Evolutionary conservation across 2,113 vertebrate genomes (phyloP).

Genomic region (Actinemys pallida): DNA sequence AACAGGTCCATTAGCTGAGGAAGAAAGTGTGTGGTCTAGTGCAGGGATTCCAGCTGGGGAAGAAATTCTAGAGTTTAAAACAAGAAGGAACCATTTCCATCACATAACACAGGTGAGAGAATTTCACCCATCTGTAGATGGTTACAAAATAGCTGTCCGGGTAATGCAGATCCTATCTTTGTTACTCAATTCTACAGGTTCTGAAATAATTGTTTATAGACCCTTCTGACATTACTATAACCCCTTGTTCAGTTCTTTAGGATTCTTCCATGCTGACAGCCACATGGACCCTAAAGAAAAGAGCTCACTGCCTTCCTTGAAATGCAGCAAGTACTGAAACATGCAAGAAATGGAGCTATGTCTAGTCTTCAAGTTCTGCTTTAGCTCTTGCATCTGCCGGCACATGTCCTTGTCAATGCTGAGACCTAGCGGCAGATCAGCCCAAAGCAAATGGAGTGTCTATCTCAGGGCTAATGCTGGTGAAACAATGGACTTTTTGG

Average conservation of each 20-base stretch:
- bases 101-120: not conserved
- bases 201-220: not conserved
- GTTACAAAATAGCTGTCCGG: not conserved
- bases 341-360: not conserved
- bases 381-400: accelerated
- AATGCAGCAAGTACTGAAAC: not conserved
- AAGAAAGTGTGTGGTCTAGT: no score
- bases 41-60: no score
- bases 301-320: not conserved
- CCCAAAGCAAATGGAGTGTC: not conserved
- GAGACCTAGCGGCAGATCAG: accelerated
- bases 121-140: not conserved
- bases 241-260: not conserved
- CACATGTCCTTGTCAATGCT: not conserved
- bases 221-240: not conserved
- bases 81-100: no score
- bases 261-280: not conserved
- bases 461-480: not conserved
- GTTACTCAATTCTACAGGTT: not conserved
- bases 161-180: not conserved
- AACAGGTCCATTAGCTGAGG: no score
- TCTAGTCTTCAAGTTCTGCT: not conserved
- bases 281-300: not conserved
- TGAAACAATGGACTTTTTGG: accelerated
- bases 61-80: no score